These are phyloP conservation scores for Peromyscus aztecus DNA, from an alignment of 2,797 vertebrate species.

Conservation along the genomic window DNA sequence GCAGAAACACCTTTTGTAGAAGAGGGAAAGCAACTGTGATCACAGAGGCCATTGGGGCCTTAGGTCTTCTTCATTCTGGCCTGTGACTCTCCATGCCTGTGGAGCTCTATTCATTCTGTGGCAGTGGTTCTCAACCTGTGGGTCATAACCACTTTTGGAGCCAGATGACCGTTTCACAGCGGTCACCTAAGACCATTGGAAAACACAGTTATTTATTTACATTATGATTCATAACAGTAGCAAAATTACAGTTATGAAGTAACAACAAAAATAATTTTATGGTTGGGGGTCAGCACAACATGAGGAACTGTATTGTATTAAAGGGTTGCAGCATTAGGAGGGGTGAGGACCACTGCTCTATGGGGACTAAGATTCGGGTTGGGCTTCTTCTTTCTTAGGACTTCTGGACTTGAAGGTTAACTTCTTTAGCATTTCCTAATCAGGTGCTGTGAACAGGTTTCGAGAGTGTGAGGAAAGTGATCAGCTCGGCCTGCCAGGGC, in stretches of 20 bases:
- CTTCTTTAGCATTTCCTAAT: constrained; percentile 42
- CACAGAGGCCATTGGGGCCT: not conserved
- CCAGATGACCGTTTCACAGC: not conserved
- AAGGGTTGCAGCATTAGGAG: not conserved
- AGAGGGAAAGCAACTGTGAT: constrained; percentile 7
- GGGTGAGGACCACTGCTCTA: not conserved
- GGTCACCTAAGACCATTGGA: not conserved
- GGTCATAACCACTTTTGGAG: not conserved
- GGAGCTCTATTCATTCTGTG: constrained; percentile 34
- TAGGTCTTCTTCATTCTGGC: constrained; percentile 5
- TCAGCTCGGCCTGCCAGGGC: not conserved
- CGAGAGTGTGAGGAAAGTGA: not conserved
- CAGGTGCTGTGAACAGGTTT: not conserved
- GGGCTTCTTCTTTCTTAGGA: constrained; percentile 50
- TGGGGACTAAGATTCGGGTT: constrained; percentile 21
- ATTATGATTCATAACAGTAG: not conserved
- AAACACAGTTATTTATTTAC: not conserved
- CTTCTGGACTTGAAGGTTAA: constrained; percentile 34
- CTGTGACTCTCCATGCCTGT: not conserved
- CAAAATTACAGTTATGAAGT: not conserved
- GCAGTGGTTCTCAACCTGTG: not conserved
- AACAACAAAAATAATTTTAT: not conserved
- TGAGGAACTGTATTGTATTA: not conserved
- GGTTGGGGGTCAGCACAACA: not conserved
- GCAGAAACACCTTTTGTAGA: constrained; percentile 40